These are phyloP conservation scores for Anagrus nilaparvatae DNA, from an alignment of 1,140 invertebrate genomes.

Conservation along the genomic window DNA sequence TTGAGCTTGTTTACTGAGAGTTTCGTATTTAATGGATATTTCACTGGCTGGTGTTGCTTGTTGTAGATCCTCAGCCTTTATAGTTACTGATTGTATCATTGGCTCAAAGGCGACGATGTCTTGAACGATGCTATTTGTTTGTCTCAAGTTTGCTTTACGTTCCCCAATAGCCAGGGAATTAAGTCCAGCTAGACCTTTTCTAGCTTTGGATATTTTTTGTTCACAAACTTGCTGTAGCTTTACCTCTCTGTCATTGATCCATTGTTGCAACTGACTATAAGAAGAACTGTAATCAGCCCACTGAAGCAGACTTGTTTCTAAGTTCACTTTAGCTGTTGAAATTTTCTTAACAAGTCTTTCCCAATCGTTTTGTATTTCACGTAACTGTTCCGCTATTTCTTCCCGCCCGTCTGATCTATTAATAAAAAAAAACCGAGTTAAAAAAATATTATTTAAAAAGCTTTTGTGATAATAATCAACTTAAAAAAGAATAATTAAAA, in stretches of 20 bases:
- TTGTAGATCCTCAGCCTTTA: constrained; percentile 80
- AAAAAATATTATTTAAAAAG: too few relatives aligned
- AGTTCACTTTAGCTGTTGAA: constrained; percentile 81
- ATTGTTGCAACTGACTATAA: constrained; percentile 82
- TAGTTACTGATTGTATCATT: constrained; percentile 87
- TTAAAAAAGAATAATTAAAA: too few relatives aligned
- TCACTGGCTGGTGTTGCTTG: constrained; percentile 78
- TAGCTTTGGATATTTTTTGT: constrained; percentile 69
- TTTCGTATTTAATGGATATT: constrained; percentile 83
- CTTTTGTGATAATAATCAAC: too few relatives aligned
- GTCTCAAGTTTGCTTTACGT: constrained; percentile 76
- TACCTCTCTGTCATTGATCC: constrained; percentile 89
- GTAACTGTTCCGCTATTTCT: constrained; percentile 75
- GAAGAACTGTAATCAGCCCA: constrained; percentile 94
- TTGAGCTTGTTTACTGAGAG: constrained; percentile 78
- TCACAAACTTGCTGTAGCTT: constrained; percentile 89
- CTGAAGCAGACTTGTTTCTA: constrained; percentile 84
- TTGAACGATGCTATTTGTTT: constrained; percentile 87
- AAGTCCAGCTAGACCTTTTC: constrained; percentile 62
- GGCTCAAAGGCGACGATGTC: constrained; percentile 91
- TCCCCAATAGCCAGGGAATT: constrained; percentile 72
- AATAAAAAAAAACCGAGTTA: too few relatives aligned
- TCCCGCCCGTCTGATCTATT: constrained; percentile 76
- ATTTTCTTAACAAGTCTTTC: constrained; percentile 85
- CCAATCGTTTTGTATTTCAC: constrained; percentile 88